Base-by-base conservation (phyloP, 2,797 vertebrate genomes). In the Hozukius guyotensis region DNA sequence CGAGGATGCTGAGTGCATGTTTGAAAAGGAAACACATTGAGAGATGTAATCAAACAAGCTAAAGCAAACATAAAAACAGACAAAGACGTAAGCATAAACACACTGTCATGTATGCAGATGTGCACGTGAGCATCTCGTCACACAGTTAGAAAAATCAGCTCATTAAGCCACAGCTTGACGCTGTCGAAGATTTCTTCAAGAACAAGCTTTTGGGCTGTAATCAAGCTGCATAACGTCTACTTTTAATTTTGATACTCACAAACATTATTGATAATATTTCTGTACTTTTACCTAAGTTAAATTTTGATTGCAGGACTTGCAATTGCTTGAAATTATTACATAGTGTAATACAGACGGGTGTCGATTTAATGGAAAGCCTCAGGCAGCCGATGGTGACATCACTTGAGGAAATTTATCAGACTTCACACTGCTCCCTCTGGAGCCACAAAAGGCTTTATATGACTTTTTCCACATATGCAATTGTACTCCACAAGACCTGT, bases 21-120 rank as follows among this genome's bases (percentile, higher is more conserved):
- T 84, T 82, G 75, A 75, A 77, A 66, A 57, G 72, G 69, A 77
- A 89, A 81, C 53, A 78, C 67, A 70, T 32, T 70, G 65, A 24
- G 10, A 61, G 27, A 83, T 22, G 18, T 60, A 75, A 78, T 70
- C 55, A 85, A 72, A 67, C 66, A 70, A 49, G 69, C 31, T 38
- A 64, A 78, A 67, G 49, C 80, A 85, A 78, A 87, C 71, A 72
- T 7, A n/a, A 36, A 55, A 68, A 57, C 63, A 57, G 74, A 71
- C 53, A 38, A 62, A 75, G 74, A 67, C 8, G 22, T 32, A 20
- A 7, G 10, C 60, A 55, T 14, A 72, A 46, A 62, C 55, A 79
- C 66, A 3, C 57, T 32, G 56, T 31, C 66, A 36, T 36, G 57
- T 25, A 0, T 31, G 29, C 55, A 31, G n/a, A 46, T 25, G 11